Evolutionary conservation across 2,888 invertebrate genomes (phyloP).

Genomic region (Luperina testacea): DNA sequence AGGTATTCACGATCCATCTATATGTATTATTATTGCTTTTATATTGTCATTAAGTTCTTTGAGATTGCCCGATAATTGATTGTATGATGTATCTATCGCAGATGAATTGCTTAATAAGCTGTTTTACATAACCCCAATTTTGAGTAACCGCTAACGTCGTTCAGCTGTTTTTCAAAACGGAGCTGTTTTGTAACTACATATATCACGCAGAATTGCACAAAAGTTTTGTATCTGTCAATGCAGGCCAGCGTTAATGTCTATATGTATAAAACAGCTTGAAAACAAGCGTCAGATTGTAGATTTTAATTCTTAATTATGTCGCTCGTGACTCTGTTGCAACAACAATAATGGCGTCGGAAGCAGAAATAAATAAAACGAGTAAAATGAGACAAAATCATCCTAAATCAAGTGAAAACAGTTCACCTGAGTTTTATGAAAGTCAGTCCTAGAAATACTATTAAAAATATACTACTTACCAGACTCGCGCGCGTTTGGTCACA

Average conservation of each 20-base stretch:
- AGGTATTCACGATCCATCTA: neutral
- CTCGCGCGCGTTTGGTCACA: too few relatives aligned
- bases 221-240: neutral
- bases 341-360: neutral
- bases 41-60: neutral
- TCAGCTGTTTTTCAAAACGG: neutral
- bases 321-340: neutral
- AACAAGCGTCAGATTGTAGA: neutral
- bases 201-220: too few relatives aligned
- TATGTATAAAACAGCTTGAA: neutral
- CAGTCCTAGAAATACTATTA: neutral
- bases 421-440: neutral
- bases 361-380: neutral
- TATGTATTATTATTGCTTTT: neutral
- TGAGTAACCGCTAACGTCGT: too few relatives aligned
- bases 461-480: too few relatives aligned
- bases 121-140: neutral
- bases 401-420: neutral
- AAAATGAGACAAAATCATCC: neutral
- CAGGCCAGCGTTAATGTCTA: neutral
- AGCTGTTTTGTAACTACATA: too few relatives aligned
- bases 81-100: neutral
- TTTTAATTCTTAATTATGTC: neutral
- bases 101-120: too few relatives aligned
- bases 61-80: neutral